phyloP scores from a whole-genome alignment of 2,888 invertebrate species.

The Uropetala carovei region DNA sequence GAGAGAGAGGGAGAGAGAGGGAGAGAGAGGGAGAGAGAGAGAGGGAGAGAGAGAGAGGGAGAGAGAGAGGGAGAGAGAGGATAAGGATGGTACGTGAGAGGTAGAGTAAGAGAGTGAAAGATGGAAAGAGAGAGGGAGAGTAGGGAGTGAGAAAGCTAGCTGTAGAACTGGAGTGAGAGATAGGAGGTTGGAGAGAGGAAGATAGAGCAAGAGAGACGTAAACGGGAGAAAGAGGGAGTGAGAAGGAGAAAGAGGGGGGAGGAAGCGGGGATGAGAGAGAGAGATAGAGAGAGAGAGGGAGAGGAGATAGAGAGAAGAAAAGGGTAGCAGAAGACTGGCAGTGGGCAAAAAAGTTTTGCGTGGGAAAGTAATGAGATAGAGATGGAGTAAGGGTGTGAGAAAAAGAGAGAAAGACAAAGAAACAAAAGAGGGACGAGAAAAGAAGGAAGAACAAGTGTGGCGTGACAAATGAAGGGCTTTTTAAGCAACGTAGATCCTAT shows the following conservation, averaged over 20 bases:
- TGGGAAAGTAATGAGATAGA: no score
- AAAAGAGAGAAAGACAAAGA: background rate
- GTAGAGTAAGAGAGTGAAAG: background rate
- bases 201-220: background rate
- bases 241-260: background rate
- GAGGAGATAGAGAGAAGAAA: background rate
- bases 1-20: background rate
- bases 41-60: background rate
- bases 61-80: background rate
- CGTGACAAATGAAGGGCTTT: slow-evolving; percentile 5
- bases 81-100: background rate
- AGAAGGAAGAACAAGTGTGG: background rate
- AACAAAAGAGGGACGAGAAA: background rate
- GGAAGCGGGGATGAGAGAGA: background rate
- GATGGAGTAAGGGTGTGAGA: background rate
- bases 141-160: background rate
- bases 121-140: background rate
- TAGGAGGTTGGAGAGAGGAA: background rate
- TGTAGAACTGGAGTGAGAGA: background rate
- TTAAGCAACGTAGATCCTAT: background rate
- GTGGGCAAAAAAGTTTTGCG: background rate
- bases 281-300: background rate
- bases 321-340: background rate
- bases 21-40: background rate
- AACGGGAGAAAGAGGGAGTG: background rate